Conservation (phyloP, 2,797 vertebrate species). For the Meriones psammophilus region DNA sequence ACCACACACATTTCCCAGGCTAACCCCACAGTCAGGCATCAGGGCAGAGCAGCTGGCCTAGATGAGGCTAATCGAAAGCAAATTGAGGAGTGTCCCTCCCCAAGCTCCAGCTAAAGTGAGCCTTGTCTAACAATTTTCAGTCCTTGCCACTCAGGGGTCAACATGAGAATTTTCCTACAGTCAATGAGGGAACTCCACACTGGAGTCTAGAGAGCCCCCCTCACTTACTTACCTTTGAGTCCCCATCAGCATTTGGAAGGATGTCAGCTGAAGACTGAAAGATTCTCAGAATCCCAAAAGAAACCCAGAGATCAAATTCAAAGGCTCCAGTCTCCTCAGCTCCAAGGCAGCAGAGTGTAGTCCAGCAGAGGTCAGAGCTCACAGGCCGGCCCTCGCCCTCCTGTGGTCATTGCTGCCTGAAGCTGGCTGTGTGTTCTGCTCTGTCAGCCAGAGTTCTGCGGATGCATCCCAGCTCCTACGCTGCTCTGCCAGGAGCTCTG, state of each 20-base stretch:
- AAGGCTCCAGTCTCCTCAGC: constrained; percentile 1
- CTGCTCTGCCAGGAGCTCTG: constrained; percentile 66
- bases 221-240: constrained; percentile 72
- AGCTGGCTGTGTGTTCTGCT: background rate
- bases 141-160: background rate
- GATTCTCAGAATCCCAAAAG: constrained; percentile 17
- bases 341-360: background rate
- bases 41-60: background rate
- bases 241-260: constrained; percentile 62
- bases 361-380: constrained; percentile 24
- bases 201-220: background rate
- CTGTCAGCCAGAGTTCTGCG: constrained; percentile 66
- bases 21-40: background rate
- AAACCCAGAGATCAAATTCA: constrained; percentile 53
- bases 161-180: background rate
- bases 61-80: background rate
- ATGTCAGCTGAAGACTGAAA: background rate
- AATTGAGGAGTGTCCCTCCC: background rate
- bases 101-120: background rate
- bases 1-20: background rate
- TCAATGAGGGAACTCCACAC: background rate
- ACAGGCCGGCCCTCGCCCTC: constrained; percentile 13
- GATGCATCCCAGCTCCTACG: constrained; percentile 33
- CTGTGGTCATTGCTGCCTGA: background rate
- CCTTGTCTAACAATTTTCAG: background rate